phyloP scores from a whole-genome alignment of 2,888 invertebrate species.

The Drosophila limbata region DNA sequence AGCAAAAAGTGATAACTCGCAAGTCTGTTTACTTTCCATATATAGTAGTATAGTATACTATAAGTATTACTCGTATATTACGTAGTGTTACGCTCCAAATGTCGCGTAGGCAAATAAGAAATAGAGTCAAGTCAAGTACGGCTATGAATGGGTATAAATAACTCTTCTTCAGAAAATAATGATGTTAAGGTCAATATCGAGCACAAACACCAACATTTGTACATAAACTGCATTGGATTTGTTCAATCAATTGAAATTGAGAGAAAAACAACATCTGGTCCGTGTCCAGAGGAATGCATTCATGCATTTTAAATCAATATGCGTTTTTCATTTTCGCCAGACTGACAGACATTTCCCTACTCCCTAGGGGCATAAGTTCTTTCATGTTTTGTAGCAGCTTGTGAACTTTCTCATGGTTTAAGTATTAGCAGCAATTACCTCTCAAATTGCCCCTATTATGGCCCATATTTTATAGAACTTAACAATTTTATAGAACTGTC shows the following conservation, averaged over 20 bases:
- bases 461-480: not conserved
- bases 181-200: constrained; percentile 38
- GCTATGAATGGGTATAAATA: not conserved
- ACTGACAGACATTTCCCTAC: not conserved
- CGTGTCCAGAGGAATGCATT: constrained; percentile 34
- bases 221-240: constrained; percentile 13
- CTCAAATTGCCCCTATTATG: constrained; percentile 1
- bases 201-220: constrained; percentile 10
- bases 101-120: constrained; percentile 46
- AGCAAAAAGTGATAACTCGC: constrained; percentile 49
- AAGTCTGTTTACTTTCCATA: constrained; percentile 39
- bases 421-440: constrained; percentile 36
- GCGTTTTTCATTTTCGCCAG: not conserved
- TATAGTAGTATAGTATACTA: not conserved
- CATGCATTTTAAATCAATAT: constrained; percentile 18
- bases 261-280: constrained; percentile 48
- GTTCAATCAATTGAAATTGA: constrained; percentile 1
- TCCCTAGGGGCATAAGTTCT: not conserved
- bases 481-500: too few relatives aligned
- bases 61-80: not conserved
- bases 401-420: constrained; percentile 47
- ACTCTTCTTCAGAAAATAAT: not conserved
- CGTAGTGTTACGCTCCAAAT: constrained; percentile 37
- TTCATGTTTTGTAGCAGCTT: constrained; percentile 26
- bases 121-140: not conserved